Base-by-base conservation (phyloP, 2,888 invertebrate species). In the Theodoxus fluviatilis region DNA sequence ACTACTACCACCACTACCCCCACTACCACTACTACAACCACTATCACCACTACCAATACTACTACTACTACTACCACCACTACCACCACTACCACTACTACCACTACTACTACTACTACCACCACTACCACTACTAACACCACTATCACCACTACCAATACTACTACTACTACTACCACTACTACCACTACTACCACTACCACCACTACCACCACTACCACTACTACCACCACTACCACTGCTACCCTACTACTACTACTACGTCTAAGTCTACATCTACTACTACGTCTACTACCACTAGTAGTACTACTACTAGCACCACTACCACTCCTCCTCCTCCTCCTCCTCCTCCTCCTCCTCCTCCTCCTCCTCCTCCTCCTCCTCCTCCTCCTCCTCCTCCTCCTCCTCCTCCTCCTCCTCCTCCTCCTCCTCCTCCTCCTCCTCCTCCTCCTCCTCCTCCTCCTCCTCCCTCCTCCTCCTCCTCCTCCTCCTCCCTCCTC, bases 1-100 rank as follows among this genome's bases (percentile, higher is more conserved):
- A 6, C 57, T 57, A 7, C 6, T 28, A 25, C 25, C 15, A 28
- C 57, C 15, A 57, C 57, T 28, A 57, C 57, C 15, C 28, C 57
- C 1, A 28, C 55, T 15, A 55, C 55, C 2, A 55, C 55, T 15
- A 55, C 55, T 15, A 55, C 55, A 7, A 55, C 55, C n/a, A n/a
- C n/a, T n/a, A n/a, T n/a, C n/a, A n/a, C n/a, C n/a, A n/a, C n/a
- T n/a, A n/a, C n/a, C n/a, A n/a, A n/a, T 55, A 55, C 55, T 55
- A 55, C 55, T 55, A 55, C 55, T 55, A 55, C 55, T 55, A 55
- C 55, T 55, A 22, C 55, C 31, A 55, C 55, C 31, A 55, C 55
- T 55, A 55, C 55, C 31, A 55, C 22, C 31, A 55, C 55, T 55
- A 55, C 55, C 31, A 55, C 22, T 55, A 55, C 55, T 55, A 55